Conservation (phyloP, 2,888 invertebrate genomes). For the Cephus nigrinus region DNA sequence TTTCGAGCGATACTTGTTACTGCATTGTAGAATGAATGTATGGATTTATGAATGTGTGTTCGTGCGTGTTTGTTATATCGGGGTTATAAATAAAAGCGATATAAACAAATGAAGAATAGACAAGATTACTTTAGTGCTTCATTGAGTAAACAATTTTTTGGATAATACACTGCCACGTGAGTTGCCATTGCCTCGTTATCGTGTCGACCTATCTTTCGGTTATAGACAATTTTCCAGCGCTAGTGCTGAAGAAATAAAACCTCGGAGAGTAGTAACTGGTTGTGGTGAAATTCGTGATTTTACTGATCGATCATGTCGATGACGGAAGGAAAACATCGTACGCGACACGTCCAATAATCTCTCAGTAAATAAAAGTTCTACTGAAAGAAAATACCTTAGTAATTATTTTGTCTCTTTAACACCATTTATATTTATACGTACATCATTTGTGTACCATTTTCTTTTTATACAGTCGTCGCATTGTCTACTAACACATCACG, state of each 20-base stretch:
- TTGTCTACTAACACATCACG: neutral
- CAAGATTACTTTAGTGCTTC: neutral
- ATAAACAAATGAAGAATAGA: neutral
- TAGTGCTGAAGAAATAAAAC: neutral
- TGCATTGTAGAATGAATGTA: neutral
- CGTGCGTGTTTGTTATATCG: neutral
- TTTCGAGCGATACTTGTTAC: neutral
- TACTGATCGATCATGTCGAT: too few species aligned
- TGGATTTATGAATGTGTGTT: neutral
- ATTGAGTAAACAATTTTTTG: neutral
- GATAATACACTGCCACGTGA: neutral
- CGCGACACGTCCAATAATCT: slow-evolving; percentile 16
- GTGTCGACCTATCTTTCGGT: neutral
- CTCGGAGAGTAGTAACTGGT: neutral
- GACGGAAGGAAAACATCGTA: slow-evolving; percentile 28
- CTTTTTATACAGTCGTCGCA: slow-evolving; percentile 19
- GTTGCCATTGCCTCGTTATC: neutral
- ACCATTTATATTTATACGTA: slow-evolving; percentile 33
- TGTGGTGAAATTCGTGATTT: neutral
- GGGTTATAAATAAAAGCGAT: neutral
- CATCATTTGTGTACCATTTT: slow-evolving; percentile 33
- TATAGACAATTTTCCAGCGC: neutral
- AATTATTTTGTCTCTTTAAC: slow-evolving; percentile 61
- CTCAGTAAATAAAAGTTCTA: slow-evolving; percentile 52
- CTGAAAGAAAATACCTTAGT: slow-evolving; percentile 60